Base-by-base conservation (phyloP, 2,113 vertebrate species). In the Suricata suricatta region DNA sequence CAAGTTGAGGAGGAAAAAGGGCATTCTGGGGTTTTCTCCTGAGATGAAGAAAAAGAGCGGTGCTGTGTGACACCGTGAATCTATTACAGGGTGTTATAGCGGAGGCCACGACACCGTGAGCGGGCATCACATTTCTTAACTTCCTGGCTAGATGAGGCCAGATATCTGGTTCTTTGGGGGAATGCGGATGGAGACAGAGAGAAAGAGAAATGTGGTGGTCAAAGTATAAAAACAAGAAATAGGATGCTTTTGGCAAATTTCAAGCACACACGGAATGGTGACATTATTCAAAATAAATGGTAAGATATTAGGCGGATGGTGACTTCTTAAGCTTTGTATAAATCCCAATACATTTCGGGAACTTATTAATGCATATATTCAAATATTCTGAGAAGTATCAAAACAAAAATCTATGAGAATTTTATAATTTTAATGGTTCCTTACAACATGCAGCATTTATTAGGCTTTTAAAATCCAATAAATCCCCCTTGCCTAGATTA, bases 21-120 rank as follows among this genome's bases (percentile, higher is more conserved):
- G 85, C n/a, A 31, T 96, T 93, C 88, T 94, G 93, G 31, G 98
- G 82, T 93, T 97, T 97, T 88, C 33, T 76, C 44, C 94, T 52
- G 44, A 96, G 94, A 96, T 60, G 96, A 31, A 17, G 44, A 90
- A 83, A 79, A 60, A 44, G 47, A 83, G 5, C 66, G 68, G 68
- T 82, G 92, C 5, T 85, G 90, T 10, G 38, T 91, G 88, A 88
- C 7, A 13, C 33, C 29, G 16, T 84, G 92, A 97, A 92, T 35
- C 96, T 71, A 95, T 71, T 27, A 80, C 17, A 94, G 60, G 27
- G 33, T 10, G 3, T 54, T 89, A 71, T 83, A 85, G 57, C 14
- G 0, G 16, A 54, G 15, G 64, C 52, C 5, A 3, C 0, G 54
- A 82, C 11, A 11, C 19, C 10, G 52, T 0, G 5, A 7, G 52